Evolutionary conservation across 2,113 vertebrate species (phyloP), one percentile per base, ranked within the genome.

Genomic region (Nannobrachium achirus): DNA sequence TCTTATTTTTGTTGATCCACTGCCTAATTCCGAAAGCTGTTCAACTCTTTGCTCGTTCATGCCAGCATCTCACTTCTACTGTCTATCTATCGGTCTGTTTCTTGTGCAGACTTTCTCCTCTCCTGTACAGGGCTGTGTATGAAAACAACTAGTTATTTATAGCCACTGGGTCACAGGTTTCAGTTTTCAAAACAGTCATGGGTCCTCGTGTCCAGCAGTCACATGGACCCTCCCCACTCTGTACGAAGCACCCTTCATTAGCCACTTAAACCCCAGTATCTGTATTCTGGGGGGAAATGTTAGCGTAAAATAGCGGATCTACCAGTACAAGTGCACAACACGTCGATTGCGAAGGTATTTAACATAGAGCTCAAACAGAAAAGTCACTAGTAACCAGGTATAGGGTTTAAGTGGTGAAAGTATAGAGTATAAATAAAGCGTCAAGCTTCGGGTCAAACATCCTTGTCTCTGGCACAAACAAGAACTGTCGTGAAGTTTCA

Each of bases 141-240:
- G 75, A 73, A 80, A 90, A 89, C 85, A 86, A 67, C 73, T 20
- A 61, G 59, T 86, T 92, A 90, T 88, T 82, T 39, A 76, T 86
- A 90, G 84, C 10, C 48, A 68, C 67, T 33, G 64, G 74, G 77
- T 75, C 75, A 83, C 42, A 62, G 44, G 86, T 83, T 90, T 71
- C 9, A 1, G 73, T 89, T 85, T n/a, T 87, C 84, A 56, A 19
- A 66, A 25, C 8, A 64, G 51, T 15, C 59, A 55, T 71, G 48
- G 66, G 56, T 20, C 0, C 25, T 4, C 6, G 3, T 33, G 3
- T 33, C 25, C 25, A 33, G 6, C 25, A 33, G 25, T 33, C 25
- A 33, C 25, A 33, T 3, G 20, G 20, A 25, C 20, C 20, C 20
- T 25, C 20, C 20, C 20, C 20, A 25, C 20, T 25, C 20, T 25